Conservation (phyloP, 1,140 invertebrate species). For the Drosophila funebris region DNA sequence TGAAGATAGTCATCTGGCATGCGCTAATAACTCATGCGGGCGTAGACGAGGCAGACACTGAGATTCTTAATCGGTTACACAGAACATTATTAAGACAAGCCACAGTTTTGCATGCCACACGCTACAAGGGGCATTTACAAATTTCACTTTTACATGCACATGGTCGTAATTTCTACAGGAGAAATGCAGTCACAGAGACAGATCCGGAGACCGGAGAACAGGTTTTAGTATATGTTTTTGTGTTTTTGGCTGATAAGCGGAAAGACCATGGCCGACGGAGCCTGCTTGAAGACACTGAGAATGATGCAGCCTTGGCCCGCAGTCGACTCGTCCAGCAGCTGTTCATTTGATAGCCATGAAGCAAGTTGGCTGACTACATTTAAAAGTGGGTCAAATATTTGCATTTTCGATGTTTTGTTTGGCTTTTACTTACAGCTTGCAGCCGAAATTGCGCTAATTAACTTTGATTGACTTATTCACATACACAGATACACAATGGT, state of each 20-base stretch:
- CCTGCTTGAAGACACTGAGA: slow-evolving; percentile 16
- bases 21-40: slow-evolving; percentile 71
- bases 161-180: slow-evolving; percentile 39
- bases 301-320: slow-evolving; percentile 25
- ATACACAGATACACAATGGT: neutral
- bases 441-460: neutral
- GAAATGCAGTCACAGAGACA: slow-evolving; percentile 35
- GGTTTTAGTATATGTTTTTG: slow-evolving; percentile 40
- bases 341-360: slow-evolving; percentile 33
- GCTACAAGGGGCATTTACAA: slow-evolving; percentile 24
- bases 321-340: slow-evolving; percentile 37
- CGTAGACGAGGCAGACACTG: neutral
- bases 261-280: slow-evolving; percentile 10
- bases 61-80: slow-evolving; percentile 14
- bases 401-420: slow-evolving; percentile 7
- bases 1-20: slow-evolving; percentile 69
- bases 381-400: slow-evolving; percentile 65
- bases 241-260: slow-evolving; percentile 39
- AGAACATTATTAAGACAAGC: slow-evolving; percentile 47
- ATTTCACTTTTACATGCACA: slow-evolving; percentile 74
- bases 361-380: slow-evolving; percentile 22
- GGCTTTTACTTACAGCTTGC: slow-evolving; percentile 44
- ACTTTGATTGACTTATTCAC: slow-evolving; percentile 14
- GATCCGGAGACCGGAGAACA: slow-evolving; percentile 37
- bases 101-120: slow-evolving; percentile 1